Conservation (phyloP, 2,113 vertebrate species). For the Peucedramus taeniatus region DNA sequence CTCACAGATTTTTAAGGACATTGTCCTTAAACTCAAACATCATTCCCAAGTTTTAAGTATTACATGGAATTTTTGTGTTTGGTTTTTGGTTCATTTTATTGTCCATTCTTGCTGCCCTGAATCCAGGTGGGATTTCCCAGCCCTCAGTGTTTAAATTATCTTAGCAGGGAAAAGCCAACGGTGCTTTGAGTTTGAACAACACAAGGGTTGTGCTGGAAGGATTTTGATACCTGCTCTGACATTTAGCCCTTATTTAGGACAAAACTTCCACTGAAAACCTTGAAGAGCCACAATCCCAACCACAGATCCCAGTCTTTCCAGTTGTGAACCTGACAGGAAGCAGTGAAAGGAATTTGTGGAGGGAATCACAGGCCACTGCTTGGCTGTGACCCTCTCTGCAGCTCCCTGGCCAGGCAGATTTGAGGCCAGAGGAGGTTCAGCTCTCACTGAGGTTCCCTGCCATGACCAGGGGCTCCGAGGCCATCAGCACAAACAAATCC, state of each 20-base stretch:
- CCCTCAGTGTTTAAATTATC: not conserved
- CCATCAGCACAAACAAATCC: conserved; percentile 71
- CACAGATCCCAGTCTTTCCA: not conserved
- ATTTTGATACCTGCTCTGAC: not conserved
- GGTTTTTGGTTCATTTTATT: not conserved
- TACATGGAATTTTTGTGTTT: not conserved
- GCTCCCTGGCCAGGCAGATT: not conserved
- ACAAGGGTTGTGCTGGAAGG: fast-evolving
- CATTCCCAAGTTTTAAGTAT: not conserved
- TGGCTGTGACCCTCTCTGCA: not conserved
- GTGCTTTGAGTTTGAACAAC: not conserved
- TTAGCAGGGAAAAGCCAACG: not conserved
- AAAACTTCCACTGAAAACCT: not conserved
- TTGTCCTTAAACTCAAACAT: not conserved
- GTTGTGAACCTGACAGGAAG: not conserved
- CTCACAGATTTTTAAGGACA: not conserved
- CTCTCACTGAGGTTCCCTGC: conserved; percentile 63
- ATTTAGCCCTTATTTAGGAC: not conserved
- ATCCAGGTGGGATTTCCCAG: not conserved
- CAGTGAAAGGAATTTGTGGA: not conserved
- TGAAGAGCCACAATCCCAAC: not conserved
- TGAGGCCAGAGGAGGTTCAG: conserved; percentile 38
- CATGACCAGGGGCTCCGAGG: conserved; percentile 61
- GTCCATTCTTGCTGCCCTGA: not conserved
- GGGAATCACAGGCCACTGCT: not conserved